Conservation (phyloP, 2,888 invertebrate genomes). For the Plemyria rubiginata region DNA sequence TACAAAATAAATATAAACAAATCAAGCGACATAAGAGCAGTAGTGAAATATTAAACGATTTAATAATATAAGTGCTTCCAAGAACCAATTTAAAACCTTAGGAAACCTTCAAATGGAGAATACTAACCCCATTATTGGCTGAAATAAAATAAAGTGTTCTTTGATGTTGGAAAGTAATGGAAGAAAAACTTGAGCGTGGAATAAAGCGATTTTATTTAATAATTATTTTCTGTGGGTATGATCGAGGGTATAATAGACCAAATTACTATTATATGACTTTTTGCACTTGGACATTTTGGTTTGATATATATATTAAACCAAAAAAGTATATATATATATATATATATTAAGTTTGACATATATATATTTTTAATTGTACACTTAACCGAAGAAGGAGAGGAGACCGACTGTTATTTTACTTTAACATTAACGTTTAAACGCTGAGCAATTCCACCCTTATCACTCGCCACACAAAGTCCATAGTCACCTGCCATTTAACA, state of each 20-base stretch:
- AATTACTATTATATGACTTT: too few species aligned
- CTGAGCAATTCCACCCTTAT: constrained; percentile 1
- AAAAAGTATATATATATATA: too few species aligned
- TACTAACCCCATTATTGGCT: constrained; percentile 6
- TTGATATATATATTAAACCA: too few species aligned
- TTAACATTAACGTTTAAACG: neutral
- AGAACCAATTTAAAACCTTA: neutral
- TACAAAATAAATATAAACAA: too few species aligned
- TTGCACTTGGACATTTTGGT: too few species aligned
- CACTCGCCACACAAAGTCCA: constrained; percentile 4
- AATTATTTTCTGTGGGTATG: neutral
- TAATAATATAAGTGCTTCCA: too few species aligned
- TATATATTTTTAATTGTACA: too few species aligned
- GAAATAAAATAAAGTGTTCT: constrained; percentile 1
- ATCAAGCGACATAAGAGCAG: too few species aligned
- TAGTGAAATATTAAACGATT: too few species aligned
- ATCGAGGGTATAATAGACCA: too few species aligned
- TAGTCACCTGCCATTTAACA: constrained; percentile 11
- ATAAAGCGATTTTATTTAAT: neutral
- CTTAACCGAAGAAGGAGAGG: too few species aligned
- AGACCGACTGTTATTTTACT: neutral
- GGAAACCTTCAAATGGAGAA: neutral
- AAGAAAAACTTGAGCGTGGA: neutral
- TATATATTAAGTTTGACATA: too few species aligned
- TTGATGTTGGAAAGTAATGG: neutral